Evolutionary conservation across 2,113 vertebrate species (phyloP).

Genomic region (Gasterosteus nipponicus): DNA sequence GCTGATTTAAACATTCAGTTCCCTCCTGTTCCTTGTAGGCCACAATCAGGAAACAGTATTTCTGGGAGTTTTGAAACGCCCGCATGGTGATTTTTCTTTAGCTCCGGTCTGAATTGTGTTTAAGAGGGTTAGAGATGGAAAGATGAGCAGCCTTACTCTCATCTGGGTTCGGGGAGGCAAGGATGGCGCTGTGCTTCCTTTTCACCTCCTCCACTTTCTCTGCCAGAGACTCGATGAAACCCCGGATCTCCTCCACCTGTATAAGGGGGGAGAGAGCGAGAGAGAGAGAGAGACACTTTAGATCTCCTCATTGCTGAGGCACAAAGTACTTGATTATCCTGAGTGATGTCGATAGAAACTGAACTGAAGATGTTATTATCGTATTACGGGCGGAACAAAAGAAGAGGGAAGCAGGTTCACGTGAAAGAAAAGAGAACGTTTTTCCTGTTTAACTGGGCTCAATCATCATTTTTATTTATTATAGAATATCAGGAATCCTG

Average conservation of each 20-base stretch:
- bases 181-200: slow-evolving; percentile 94
- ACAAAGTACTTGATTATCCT: slow-evolving; percentile 30
- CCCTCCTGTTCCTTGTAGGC: too few species aligned
- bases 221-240: slow-evolving; percentile 91
- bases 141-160: slow-evolving; percentile 85
- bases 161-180: slow-evolving; percentile 92
- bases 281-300: slow-evolving; percentile 27
- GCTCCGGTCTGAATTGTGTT: too few species aligned
- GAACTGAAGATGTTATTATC: slow-evolving; percentile 41
- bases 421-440: neutral
- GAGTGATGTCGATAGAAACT: slow-evolving; percentile 37
- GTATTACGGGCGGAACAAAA: slow-evolving; percentile 32
- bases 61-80: too few species aligned
- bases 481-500: too few species aligned
- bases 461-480: neutral
- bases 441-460: neutral
- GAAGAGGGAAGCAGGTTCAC: slow-evolving; percentile 18
- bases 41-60: too few species aligned
- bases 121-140: too few species aligned
- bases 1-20: too few species aligned
- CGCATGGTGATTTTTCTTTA: too few species aligned
- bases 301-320: slow-evolving; percentile 9
- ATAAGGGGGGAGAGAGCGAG: neutral
- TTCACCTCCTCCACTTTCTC: slow-evolving; percentile 98
- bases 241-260: slow-evolving; percentile 96